Conservation (phyloP, 2,888 invertebrate species). For the Macaria notata region DNA sequence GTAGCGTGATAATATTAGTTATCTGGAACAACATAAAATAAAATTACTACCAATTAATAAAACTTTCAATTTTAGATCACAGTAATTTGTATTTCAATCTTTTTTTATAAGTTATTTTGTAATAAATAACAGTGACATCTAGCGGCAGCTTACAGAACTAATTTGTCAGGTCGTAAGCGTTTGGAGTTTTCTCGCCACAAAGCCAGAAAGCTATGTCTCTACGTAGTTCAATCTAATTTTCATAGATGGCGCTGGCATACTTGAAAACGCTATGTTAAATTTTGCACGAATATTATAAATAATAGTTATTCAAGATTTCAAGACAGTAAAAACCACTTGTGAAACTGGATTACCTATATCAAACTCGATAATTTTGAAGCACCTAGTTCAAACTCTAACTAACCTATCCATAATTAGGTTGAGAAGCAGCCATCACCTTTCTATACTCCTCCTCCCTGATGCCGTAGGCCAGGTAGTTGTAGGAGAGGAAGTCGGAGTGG, state of each 20-base stretch:
- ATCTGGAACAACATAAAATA: slow-evolving; percentile 52
- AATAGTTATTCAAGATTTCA: too few species aligned
- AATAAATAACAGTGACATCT: slow-evolving; percentile 33
- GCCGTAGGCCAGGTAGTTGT: slow-evolving; percentile 65
- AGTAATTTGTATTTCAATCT: too few species aligned
- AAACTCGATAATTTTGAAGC: too few species aligned
- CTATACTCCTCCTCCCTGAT: slow-evolving; percentile 67
- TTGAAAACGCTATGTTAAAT: too few species aligned
- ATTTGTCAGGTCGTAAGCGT: too few species aligned
- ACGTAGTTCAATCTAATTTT: neutral
- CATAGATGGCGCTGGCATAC: slow-evolving; percentile 4
- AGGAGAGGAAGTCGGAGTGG: slow-evolving; percentile 65
- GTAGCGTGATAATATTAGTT: slow-evolving; percentile 58
- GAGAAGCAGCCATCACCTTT: slow-evolving; percentile 64
- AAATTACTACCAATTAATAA: neutral
- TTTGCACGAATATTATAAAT: too few species aligned
- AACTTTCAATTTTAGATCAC: neutral
- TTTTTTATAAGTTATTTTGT: neutral
- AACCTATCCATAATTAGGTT: slow-evolving; percentile 47
- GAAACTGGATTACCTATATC: too few species aligned
- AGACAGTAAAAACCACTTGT: too few species aligned
- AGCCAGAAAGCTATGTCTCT: neutral
- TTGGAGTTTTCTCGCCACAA: too few species aligned
- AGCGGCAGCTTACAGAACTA: slow-evolving; percentile 2
- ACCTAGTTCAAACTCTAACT: slow-evolving; percentile 29